Evolutionary conservation across 2,113 vertebrate genomes (phyloP), one percentile per base, ranked within the genome.

Genomic region (Tupaia chinensis): DNA sequence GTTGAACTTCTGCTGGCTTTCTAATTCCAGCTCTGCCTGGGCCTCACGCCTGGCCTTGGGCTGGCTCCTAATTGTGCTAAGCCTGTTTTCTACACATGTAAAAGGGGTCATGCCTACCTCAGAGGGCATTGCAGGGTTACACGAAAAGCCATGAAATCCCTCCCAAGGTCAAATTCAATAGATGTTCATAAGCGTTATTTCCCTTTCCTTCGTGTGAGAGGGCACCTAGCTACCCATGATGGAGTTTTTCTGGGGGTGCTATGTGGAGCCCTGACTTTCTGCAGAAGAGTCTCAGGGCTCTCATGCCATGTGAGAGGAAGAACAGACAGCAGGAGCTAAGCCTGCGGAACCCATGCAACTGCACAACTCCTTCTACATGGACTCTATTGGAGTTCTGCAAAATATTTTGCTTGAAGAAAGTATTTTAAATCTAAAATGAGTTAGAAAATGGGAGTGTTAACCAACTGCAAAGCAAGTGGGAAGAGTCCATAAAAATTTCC

Each of bases 1-100:
- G 54, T 68, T 78, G 83, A 97, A 97, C 80, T 96, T 95, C 58
- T 63, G 32, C 70, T 77, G 58, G 94, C 83, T 96, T 86, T 91
- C 86, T 96, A 89, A 95, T 96, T 83, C 80, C 70, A 87, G 27
- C n/a, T 92, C 58, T 58, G 83, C 83, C 63, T 94, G 34, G n/a
- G 0, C 17, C 22, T 77, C 54, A 29, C 76, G 80, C 63, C 72
- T 73, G 63, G 81, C 92, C 81, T 65, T 68, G 22, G 68, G 68
- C 53, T 84, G 72, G 34, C 63, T 77, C 72, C 68, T 95, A 72
- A 93, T 95, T 94, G 23, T 84, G 87, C 58, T 65, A 93, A 94
- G 22, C 63, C 68, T 91, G 87, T 94, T 96, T 93, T 81, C 12
- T 69, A 63, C 25, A 20, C 29, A 16, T 25, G 19, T 53, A 70